Evolutionary conservation across 2,888 invertebrate genomes (phyloP), one percentile per base, ranked within the genome.

Genomic region (Cephus rjabovi): DNA sequence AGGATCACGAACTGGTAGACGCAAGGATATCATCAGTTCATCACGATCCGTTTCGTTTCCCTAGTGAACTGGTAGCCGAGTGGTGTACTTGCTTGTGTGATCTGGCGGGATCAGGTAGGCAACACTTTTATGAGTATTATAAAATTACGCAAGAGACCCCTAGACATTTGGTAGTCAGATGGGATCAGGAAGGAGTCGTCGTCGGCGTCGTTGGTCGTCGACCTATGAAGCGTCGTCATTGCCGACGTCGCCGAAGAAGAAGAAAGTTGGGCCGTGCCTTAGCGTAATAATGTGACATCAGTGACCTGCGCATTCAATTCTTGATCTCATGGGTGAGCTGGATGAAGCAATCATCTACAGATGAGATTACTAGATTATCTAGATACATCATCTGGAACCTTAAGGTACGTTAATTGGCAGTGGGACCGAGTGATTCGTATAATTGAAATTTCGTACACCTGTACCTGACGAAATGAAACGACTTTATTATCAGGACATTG

Each of bases 241-340:
- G 23, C 23, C 56, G 56, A 56, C 56, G 56, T 56, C 56, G 56
- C 2, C 74, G 34, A 56, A 40, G 77, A 71, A 83, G 81, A 85
- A 83, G 84, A 85, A 85, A 85, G 84, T 83, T 79, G 79, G 73
- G 77, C 75, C 76, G 74, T 74, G 76, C 77, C 76, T 34, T 71
- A 74, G 70, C 69, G 31, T 37, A 69, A 34, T 31, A 75, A 70
- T 68, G 75, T 79, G 78, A 80, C 80, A 83, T 79, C 76, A 78
- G 69, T 78, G 80, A 85, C 81, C 83, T 75, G 71, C 33, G 34
- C 68, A 74, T n/a, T 74, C 78, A 77, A 73, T 79, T 79, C 77
- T 83, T 74, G 69, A 75, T 81, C 79, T 77, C 79, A 56, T 70
- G 69, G 69, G 77, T 80, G 79, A 75, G 34, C n/a, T 34, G 35